Evolutionary conservation across 2,797 vertebrate species (phyloP), one percentile per base, ranked within the genome.

Genomic region (Enteromius radiatus): DNA sequence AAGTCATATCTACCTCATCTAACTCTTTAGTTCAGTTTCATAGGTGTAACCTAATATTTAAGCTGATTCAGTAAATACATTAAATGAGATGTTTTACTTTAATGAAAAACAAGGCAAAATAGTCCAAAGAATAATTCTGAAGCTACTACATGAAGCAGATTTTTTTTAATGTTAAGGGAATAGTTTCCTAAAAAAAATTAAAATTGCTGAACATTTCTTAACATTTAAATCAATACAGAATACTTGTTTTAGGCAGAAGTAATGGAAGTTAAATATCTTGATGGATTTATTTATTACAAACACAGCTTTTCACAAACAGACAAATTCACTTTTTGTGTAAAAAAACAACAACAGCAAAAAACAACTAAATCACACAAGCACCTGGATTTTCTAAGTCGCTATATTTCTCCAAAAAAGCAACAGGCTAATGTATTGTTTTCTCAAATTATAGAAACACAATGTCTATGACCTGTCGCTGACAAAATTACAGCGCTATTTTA

Each of bases 401-500:
- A 49, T 76, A 64, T 68, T 61, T 69, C 33, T 74, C 28, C 21
- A 41, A 28, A 59, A 61, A 15, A 43, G 23, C 75, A 61, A 63
- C 28, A 45, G 5, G 17, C 23, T 76, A 61, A 28, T 76, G 4
- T 31, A 63, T 61, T 45, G 36, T 6, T 63, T 59, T 75, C 52
- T 76, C 38, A 45, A 61, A 33, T 41, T 26, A 59, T 59, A 75
- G 52, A 59, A 75, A 38, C 52, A 59, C 8, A 75, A 63, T 65
- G 59, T 77, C 59, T 31, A 77, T 77, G 63, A 38, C 54, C 36
- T 64, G 33, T 80, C 64, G n/a, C 54, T 76, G 47, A 65, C 45
- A 78, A 73, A 59, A 56, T 61, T 52, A 61, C 67, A 43, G 33
- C 5, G 19, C 56, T 70, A 56, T 80, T 79, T 86, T 68, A 68